Evolutionary conservation across 2,888 invertebrate species (phyloP), one percentile per base, ranked within the genome.

Genomic region (Linnaemya vulpina): DNA sequence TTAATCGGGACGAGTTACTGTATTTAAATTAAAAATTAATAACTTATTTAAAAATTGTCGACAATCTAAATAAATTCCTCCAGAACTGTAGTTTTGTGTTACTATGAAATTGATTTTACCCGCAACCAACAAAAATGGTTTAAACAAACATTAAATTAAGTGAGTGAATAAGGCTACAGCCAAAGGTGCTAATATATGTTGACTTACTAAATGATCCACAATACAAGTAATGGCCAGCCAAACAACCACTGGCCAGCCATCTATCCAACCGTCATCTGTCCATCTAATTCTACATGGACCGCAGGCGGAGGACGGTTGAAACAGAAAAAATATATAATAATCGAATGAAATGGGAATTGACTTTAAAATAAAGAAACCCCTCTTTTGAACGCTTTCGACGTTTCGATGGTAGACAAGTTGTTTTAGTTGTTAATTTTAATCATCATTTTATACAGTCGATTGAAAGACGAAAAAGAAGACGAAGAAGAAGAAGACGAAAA

Each of bases 141-240:
- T 53, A 67, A 81, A 43, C 65, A 77, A 82, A 75, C 77, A 75
- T 70, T 46, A 71, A 67, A 78, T 71, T 78, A 58, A 77, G 49
- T 51, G 81, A 81, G 81, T 74, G 81, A 81, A 84, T 74, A 58
- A 67, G 77, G 63, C 35, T 20, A 55, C 46, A 85, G 70, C 78
- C 55, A 71, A 85, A 85, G 81, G 81, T 85, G 81, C 74, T 85
- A 85, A 85, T 85, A 73, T 53, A 82, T 78, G 85, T 78, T 85
- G 81, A 78, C 85, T 85, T 78, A 38, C 73, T 71, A 62, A 82
- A 82, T 71, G 74, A 65, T 71, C 63, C 76, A 58, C 75, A 82
- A 70, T 76, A 76, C 55, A 76, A 76, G 49, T 70, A 70, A 76
- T 80, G 73, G 60, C 58, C 65, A 70, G 46, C 62, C 43, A 40